Base-by-base conservation (phyloP, 2,113 vertebrate genomes). In the Ariopsis seemanni region DNA sequence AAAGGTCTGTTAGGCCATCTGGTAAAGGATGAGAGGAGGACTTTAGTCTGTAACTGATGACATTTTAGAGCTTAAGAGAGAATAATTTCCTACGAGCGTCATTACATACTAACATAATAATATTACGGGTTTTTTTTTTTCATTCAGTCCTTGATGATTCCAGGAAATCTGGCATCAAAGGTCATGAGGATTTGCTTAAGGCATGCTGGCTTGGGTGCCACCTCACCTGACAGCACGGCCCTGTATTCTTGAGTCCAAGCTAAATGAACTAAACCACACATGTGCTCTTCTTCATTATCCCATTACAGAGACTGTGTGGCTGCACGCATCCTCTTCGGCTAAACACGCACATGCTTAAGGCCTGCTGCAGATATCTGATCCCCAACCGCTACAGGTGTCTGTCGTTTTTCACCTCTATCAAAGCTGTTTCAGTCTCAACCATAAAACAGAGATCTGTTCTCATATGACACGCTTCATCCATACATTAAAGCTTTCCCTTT, bases 241-340 rank as follows among this genome's bases (percentile, higher is more conserved):
- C 42, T 57, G 30, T 81, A n/a, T 34, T 55, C 85, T 82, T 14
- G 12, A 81, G 27, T 87, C 63, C 42, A 82, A 83, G 30, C 65
- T 30, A 75, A 84, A 27, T 84, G 69, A 86, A 74, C 81, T 60
- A 84, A 20, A 69, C n/a, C 67, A 42, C 53, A 71, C 65, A 81
- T 62, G 72, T 84, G 87, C 52, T 34, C 60, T 86, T 86, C 52
- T 86, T 86, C 52, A 20, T 86, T 88, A 88, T 88, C 74, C 78
- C 25, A 78, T 88, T 86, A 82, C 30, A 7, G 67, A 69, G 69
- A 15, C 53, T 57, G 0, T 79, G 53, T 82, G 87, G 77, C 34
- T 77, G 82, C 27, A 71, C 22, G 17, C 30, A 53, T 48, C n/a
- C 20, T 53, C 30, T 25, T 77, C 10, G 79, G 60, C 11, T 77